phyloP scores from a whole-genome alignment of 1,140 invertebrate species.

The Pararge aegeria region DNA sequence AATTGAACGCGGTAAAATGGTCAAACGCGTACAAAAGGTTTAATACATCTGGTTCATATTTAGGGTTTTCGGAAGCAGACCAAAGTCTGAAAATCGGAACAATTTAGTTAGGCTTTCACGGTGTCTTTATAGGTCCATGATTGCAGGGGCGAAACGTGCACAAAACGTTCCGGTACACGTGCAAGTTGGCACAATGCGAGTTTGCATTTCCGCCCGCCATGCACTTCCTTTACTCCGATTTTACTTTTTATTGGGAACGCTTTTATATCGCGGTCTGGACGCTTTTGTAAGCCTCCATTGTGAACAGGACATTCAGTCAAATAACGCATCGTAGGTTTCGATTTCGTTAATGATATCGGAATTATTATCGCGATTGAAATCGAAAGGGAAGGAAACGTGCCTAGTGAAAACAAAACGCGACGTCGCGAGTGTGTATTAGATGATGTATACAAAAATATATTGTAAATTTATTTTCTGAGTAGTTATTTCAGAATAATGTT shows the following conservation, averaged over 20 bases:
- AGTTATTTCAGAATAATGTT: too few species aligned
- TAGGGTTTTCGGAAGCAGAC: constrained; percentile 1
- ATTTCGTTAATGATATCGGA: constrained; percentile 78
- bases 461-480: neutral
- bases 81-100: constrained; percentile 53
- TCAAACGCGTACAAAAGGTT: neutral
- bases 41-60: constrained; percentile 10
- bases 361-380: constrained; percentile 67
- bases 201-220: constrained; percentile 78
- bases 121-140: constrained; percentile 43
- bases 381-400: constrained; percentile 63
- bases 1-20: neutral
- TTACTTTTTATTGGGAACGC: constrained; percentile 72
- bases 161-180: constrained; percentile 76
- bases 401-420: constrained; percentile 15
- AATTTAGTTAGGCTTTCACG: constrained; percentile 53
- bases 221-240: constrained; percentile 76
- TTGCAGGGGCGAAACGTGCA: constrained; percentile 52
- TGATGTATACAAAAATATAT: neutral
- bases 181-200: constrained; percentile 74
- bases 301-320: constrained; percentile 66
- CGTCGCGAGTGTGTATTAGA: constrained; percentile 5
- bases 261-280: constrained; percentile 68
- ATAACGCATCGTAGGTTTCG: constrained; percentile 75
- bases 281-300: constrained; percentile 64